Evolutionary conservation across 2,888 invertebrate species (phyloP), one percentile per base, ranked within the genome.

Genomic region (Diarsia dahlii): DNA sequence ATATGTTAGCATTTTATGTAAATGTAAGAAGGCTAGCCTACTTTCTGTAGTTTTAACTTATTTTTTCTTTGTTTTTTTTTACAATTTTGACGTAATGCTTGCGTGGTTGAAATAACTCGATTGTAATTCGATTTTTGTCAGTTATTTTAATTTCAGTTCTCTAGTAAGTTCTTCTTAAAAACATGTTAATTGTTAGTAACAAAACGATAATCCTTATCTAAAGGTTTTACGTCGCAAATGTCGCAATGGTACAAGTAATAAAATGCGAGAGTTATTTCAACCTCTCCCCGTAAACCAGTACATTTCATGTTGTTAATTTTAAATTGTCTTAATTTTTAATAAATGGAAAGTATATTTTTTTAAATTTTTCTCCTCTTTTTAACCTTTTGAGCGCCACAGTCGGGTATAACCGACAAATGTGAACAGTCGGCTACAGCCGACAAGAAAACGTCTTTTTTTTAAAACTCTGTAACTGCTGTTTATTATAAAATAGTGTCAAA

Each of bases 1-100:
- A 89, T 89, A 91, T 91, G 90, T 91, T 90, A 90, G 90, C 90
- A 90, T 89, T 90, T 89, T 89, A 85, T 90, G 89, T 88, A 88
- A 88, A 87, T 78, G 82, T 91, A 90, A 90, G 88, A 88, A 78
- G 88, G 89, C 88, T 91, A 90, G 88, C 86, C 88, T 89, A 89
- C 87, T 82, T 79, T 85, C 78, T 76, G 74, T 90, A 89, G 89
- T 74, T 84, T 71, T 87, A 83, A 84, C 64, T 88, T 88, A 86
- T 84, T 75, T 84, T 82, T 82, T 81, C 34, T 77, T 82, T 60
- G 84, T 83, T 76, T 82, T 84, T 84, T 89, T 86, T 87, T 81
- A 84, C 60, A 81, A 68, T 88, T 86, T 69, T 83, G 86, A 87
- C 87, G 73, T 82, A 80, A 78, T 52, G 39, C n/a, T 56, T 68